phyloP scores from a whole-genome alignment of 2,113 vertebrate genomes.

The Benitochromis conjunctus region DNA sequence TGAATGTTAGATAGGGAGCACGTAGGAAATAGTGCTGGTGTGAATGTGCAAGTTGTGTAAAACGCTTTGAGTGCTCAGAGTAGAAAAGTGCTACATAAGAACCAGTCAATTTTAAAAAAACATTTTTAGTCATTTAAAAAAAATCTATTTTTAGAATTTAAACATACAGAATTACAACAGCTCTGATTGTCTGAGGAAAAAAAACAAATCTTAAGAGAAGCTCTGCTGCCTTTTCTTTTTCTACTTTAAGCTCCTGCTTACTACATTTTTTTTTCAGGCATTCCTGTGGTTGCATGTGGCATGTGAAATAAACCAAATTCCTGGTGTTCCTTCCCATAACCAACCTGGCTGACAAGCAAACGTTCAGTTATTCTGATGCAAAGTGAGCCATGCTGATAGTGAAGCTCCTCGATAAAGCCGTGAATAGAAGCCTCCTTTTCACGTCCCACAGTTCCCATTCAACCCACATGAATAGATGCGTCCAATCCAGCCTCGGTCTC shows the following conservation, averaged over 20 bases:
- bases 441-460: slow-evolving; percentile 36
- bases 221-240: background rate
- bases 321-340: slow-evolving; percentile 29
- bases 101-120: background rate
- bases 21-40: background rate
- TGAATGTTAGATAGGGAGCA: background rate
- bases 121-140: background rate
- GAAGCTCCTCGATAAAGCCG: background rate
- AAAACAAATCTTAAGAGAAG: background rate
- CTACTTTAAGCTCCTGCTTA: background rate
- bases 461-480: slow-evolving; percentile 28
- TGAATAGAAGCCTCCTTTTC: slow-evolving; percentile 40
- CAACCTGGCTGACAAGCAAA: slow-evolving; percentile 28
- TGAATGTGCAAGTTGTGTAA: background rate
- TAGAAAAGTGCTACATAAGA: background rate
- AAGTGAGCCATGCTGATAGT: slow-evolving; percentile 35
- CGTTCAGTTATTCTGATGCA: slow-evolving; percentile 44
- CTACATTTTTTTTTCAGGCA: background rate
- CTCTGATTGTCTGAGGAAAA: background rate
- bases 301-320: slow-evolving; percentile 2
- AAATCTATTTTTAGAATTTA: background rate
- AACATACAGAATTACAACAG: background rate
- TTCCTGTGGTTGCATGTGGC: background rate
- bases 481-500: slow-evolving; percentile 32
- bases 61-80: background rate